Base-by-base conservation (phyloP, 2,888 invertebrate species). In the Gymnosoma rotundatum region DNA sequence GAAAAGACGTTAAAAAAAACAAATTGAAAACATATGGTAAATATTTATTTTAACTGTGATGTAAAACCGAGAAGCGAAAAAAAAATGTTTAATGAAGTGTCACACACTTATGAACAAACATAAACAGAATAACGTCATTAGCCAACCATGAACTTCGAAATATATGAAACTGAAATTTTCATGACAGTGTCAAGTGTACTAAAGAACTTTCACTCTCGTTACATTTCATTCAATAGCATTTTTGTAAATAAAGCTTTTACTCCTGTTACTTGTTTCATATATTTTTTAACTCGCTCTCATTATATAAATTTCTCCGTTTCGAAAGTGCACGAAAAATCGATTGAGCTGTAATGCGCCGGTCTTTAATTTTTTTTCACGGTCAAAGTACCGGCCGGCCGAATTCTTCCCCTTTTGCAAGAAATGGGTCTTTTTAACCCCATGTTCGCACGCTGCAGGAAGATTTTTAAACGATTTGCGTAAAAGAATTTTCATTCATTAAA, bases 271-370 rank as follows among this genome's bases (percentile, higher is more conserved):
- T 61, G 21, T 18, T 25, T 7, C 10, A 12, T 66, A 12, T 10
- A 5, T 10, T 4, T 52, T n/a, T 73, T 32, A 8, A n/a, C 45
- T 10, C n/a, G 10, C 45, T 58, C 61, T 67, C 32, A 58, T n/a
- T 36, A 8, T 21, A 10, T 42, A 7, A 36, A 48, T 32, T 79
- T 50, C 50, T 45, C 45, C 18, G 60, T 5, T 63, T 63, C 67
- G 79, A 79, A 86, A 82, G 45, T 83, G 80, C 78, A 21, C 72
- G 83, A 86, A 87, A 86, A 87, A 87, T 87, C 87, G 85, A 87
- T 87, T 82, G 86, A 88, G 87, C 87, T 87, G 50, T 61, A 76
- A 58, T 48, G 86, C 86, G 87, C 86, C 80, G 83, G 87, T 86
- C 85, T 48, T 5, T 14, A 38, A 32, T 21, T 36, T 20, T 54